Conservation (phyloP, 2,888 invertebrate genomes). For the Dynastes maya region DNA sequence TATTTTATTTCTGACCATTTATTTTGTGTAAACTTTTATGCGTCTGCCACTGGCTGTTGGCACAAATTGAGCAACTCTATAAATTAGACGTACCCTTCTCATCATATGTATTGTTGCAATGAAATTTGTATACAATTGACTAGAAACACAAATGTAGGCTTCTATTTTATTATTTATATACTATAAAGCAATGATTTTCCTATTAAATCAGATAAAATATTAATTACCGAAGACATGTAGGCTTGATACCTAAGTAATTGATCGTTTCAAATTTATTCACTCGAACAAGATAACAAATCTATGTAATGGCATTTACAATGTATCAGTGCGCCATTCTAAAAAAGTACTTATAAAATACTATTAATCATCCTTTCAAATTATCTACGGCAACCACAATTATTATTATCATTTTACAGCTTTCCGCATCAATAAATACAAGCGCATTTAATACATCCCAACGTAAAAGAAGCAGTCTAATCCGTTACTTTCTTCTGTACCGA, state of each 20-base stretch:
- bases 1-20: too few species aligned
- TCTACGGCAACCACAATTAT: slow-evolving; percentile 30
- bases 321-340: slow-evolving; percentile 3
- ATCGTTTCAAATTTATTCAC: background rate
- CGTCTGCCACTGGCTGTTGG: too few species aligned
- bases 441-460: slow-evolving; percentile 28
- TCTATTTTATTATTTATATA: too few species aligned
- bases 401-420: slow-evolving; percentile 41
- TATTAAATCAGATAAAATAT: slow-evolving; percentile 8
- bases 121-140: too few species aligned
- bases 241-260: background rate
- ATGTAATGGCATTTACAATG: slow-evolving; percentile 1
- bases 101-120: too few species aligned
- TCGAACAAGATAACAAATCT: slow-evolving; percentile 1
- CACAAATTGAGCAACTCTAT: too few species aligned
- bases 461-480: slow-evolving; percentile 32
- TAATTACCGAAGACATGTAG: background rate
- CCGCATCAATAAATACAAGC: slow-evolving; percentile 25
- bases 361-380: slow-evolving; percentile 40
- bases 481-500: slow-evolving; percentile 34
- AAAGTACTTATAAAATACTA: background rate
- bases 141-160: too few species aligned
- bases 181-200: background rate
- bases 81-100: too few species aligned
- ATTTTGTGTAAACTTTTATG: too few species aligned